Conservation (phyloP, 2,888 invertebrate genomes). For the Ecliptopera silaceata region DNA sequence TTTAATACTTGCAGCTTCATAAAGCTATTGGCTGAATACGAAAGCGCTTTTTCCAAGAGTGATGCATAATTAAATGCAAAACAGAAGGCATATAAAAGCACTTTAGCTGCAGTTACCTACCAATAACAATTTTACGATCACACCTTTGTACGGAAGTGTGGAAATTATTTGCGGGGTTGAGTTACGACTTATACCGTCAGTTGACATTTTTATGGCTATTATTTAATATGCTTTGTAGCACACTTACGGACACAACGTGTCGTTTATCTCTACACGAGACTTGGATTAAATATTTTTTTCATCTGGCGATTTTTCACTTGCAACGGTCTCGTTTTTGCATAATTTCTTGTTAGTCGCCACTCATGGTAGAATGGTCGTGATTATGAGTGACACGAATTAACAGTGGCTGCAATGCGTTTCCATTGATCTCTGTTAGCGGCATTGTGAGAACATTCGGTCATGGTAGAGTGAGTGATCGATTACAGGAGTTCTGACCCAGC, state of each 20-base stretch:
- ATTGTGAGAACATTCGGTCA: too few relatives aligned
- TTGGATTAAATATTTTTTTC: not conserved
- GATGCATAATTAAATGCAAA: not conserved
- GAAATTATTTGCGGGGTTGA: slow-evolving; percentile 13
- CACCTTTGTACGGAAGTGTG: slow-evolving; percentile 7
- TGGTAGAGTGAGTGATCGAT: too few relatives aligned
- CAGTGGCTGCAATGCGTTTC: too few relatives aligned
- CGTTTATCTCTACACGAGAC: not conserved
- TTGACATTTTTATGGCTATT: slow-evolving; percentile 10
- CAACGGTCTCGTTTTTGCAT: too few relatives aligned
- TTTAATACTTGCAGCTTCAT: too few relatives aligned
- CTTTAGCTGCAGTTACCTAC: slow-evolving; percentile 13
- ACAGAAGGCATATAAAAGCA: not conserved
- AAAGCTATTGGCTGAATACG: too few relatives aligned
- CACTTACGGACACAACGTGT: not conserved
- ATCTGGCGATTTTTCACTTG: not conserved
- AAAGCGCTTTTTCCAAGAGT: too few relatives aligned
- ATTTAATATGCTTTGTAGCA: slow-evolving; percentile 6
- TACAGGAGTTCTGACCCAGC: too few relatives aligned
- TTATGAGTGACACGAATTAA: too few relatives aligned
- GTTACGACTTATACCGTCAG: slow-evolving; percentile 11
- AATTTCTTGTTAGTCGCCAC: too few relatives aligned
- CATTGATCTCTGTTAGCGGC: too few relatives aligned
- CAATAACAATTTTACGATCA: slow-evolving; percentile 18
- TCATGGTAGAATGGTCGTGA: too few relatives aligned